phyloP scores from a whole-genome alignment of 2,797 vertebrate species.

The Sylvia borin region DNA sequence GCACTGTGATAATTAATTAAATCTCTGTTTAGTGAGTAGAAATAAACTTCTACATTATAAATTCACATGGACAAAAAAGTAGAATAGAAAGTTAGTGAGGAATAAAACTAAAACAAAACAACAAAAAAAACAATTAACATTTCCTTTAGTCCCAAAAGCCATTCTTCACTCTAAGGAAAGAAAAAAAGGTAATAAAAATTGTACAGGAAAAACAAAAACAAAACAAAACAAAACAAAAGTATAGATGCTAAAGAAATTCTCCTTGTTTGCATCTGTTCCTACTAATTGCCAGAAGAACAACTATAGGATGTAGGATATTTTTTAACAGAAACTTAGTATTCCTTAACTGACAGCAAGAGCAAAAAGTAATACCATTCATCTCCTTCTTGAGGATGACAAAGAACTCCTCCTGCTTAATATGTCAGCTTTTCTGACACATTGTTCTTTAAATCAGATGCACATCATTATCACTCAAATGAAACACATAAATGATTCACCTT shows the following conservation, averaged over 20 bases:
- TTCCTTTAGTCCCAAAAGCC: not conserved
- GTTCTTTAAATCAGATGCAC: not conserved
- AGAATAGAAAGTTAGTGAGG: not conserved
- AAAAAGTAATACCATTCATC: not conserved
- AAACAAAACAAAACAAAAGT: too few species aligned
- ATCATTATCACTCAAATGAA: not conserved
- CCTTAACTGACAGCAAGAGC: not conserved
- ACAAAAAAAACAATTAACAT: rapidly evolving
- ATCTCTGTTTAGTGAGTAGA: not conserved
- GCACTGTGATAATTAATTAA: constrained; percentile 3
- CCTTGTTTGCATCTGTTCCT: not conserved
- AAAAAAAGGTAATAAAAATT: not conserved
- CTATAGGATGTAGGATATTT: not conserved
- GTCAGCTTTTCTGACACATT: not conserved
- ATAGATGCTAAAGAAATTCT: not conserved
- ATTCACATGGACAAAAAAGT: not conserved
- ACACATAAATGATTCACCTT: not conserved
- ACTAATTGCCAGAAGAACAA: not conserved
- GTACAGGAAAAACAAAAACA: not conserved
- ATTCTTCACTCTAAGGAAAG: not conserved
- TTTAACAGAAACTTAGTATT: not conserved
- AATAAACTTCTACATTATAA: not conserved
- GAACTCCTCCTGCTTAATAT: not conserved
- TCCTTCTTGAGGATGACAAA: not conserved
- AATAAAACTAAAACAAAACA: not conserved